A percentile compares a stretch with the other conserved stretches of the same genome.
These are phyloP conservation scores for Apotomis turbidana DNA, from an alignment of 2,888 invertebrate genomes.

Conservation along the genomic window DNA sequence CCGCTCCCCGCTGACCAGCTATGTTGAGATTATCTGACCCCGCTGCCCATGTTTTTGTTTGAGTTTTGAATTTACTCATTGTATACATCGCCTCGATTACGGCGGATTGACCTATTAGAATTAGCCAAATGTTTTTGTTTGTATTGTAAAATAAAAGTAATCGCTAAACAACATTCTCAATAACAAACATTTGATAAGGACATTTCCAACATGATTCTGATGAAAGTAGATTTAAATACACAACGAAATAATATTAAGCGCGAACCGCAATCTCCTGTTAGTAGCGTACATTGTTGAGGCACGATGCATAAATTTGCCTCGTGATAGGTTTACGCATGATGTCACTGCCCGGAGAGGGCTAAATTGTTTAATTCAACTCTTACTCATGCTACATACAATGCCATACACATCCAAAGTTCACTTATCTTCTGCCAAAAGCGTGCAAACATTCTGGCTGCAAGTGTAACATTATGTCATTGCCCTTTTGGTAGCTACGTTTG, in stretches of 20 bases:
- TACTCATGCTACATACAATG: conserved; percentile 14
- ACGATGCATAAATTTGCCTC: conserved; percentile 25
- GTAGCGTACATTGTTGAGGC: conserved; percentile 1
- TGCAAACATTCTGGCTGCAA: not conserved
- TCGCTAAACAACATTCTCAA: too few relatives aligned
- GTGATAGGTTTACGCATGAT: conserved; percentile 18
- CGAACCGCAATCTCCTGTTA: conserved; percentile 1
- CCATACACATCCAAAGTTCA: conserved; percentile 12
- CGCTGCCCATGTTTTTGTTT: too few relatives aligned
- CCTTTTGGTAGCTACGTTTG: not conserved
- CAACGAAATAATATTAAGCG: not conserved
- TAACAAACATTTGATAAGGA: too few relatives aligned
- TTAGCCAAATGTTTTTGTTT: too few relatives aligned
- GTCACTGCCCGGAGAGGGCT: conserved; percentile 28
- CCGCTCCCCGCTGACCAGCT: too few relatives aligned
- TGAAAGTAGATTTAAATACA: not conserved
- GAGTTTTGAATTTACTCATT: too few relatives aligned
- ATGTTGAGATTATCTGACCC: too few relatives aligned
- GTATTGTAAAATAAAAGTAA: too few relatives aligned
- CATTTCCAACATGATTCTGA: not conserved
- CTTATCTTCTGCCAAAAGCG: conserved; percentile 4
- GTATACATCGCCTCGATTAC: too few relatives aligned
- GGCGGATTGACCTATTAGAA: too few relatives aligned
- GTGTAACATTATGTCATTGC: not conserved
- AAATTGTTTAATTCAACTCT: conserved; percentile 36